Evolutionary conservation across 2,888 invertebrate genomes (phyloP).

Genomic region (Trachelus troglodyta): DNA sequence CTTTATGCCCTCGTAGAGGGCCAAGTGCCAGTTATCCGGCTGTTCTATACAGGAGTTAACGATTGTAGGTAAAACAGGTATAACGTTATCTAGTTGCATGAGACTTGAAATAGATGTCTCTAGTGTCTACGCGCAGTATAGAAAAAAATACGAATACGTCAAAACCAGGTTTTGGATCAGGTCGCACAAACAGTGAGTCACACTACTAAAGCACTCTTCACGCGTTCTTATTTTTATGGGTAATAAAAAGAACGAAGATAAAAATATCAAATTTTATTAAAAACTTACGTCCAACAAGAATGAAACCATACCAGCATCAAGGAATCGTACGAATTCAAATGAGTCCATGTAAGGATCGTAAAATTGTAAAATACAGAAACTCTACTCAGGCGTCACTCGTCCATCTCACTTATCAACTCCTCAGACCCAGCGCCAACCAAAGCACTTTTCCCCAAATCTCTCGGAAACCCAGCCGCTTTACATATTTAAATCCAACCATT

Average conservation of each 20-base stretch:
- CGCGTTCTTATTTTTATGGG: background rate
- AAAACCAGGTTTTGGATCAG: background rate
- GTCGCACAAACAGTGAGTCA: background rate
- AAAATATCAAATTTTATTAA: background rate
- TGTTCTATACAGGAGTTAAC: background rate
- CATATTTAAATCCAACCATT: constrained; percentile 26
- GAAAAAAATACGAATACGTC: background rate
- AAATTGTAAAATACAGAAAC: background rate
- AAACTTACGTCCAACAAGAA: background rate
- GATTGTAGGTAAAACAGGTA: background rate
- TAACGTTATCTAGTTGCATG: background rate
- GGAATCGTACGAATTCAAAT: background rate
- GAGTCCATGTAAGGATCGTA: background rate
- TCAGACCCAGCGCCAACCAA: constrained; percentile 17
- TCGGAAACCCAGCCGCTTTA: constrained; percentile 21
- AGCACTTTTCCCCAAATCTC: constrained; percentile 10
- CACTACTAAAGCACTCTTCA: background rate
- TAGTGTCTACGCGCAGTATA: background rate
- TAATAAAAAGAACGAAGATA: background rate
- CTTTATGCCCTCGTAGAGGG: too few species aligned
- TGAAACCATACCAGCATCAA: background rate
- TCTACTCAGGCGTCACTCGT: constrained; percentile 19
- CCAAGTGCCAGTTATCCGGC: too few species aligned
- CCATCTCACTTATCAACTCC: constrained; percentile 26
- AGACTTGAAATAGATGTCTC: background rate